Percentiles rank a stretch among this genome's conserved stretches.
phyloP scores from a whole-genome alignment of 2,797 vertebrate species.

The Betta splendens region DNA sequence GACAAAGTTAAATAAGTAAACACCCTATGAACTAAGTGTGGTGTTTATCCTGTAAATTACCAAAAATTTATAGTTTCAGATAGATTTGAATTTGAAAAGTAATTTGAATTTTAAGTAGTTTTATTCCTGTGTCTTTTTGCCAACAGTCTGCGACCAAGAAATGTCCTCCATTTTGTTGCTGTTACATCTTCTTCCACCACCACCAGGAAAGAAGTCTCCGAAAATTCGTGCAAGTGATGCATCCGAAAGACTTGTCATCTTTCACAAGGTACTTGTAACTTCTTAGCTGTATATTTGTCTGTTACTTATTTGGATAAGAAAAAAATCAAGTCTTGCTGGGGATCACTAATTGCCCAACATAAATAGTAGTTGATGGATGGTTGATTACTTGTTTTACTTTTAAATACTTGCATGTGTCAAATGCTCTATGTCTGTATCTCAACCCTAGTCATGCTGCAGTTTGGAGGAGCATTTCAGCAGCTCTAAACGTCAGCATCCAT shows the following conservation, averaged over 20 bases:
- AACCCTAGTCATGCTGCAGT: conserved; percentile 46
- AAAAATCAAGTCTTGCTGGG: no score
- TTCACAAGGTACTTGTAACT: conserved; percentile 28
- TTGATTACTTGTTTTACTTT: not conserved
- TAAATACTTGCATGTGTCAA: conserved; percentile 20
- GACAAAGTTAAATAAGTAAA: no score
- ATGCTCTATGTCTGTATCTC: conserved; percentile 20
- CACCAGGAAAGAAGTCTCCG: conserved; percentile 10
- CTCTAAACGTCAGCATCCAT: conserved; percentile 23
- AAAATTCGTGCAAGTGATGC: no score
- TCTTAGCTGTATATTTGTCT: no score
- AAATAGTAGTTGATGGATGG: no score
- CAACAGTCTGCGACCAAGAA: conserved; percentile 28
- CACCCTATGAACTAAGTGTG: no score
- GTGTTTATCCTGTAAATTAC: no score
- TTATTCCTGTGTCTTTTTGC: not conserved
- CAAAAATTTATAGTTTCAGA: no score
- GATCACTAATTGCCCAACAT: no score
- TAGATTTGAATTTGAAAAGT: no score
- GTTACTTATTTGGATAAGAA: no score
- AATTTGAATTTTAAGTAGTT: no score
- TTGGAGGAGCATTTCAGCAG: conserved; percentile 39
- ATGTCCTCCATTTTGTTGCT: conserved; percentile 40
- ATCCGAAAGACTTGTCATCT: conserved; percentile 35
- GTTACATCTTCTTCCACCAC: conserved; percentile 38